Base-by-base conservation (phyloP, 2,888 invertebrate species). In the Entomobrya multifasciata region DNA sequence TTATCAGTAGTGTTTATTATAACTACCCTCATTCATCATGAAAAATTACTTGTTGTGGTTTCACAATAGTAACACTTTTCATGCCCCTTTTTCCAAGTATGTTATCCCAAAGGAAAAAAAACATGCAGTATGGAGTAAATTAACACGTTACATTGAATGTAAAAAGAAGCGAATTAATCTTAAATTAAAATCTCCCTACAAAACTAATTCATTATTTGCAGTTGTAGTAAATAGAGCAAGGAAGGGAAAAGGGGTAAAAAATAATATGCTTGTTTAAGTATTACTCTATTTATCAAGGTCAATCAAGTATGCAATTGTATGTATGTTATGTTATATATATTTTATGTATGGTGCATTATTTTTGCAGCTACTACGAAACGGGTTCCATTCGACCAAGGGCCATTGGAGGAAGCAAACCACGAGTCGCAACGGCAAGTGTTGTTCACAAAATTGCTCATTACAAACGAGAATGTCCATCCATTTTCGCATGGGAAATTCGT, bases 401-500 rank as follows among this genome's bases (percentile, higher is more conserved):
- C 91, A 99, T 99, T 93, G 98, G 99, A 88, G 99, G 99, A 88
- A 98, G 97, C 84, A 98, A 98, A 93, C 98, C 98, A 13, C 95
- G 98, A 91, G 98, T 98, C 86, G 98, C 98, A 88, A 98, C 98
- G 74, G 96, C 96, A 78, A 96, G 96, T 65, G 99, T 99, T 90
- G 98, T 98, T 90, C 95, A 95, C 93, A 98, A 97, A 94, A 98
- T 99, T 92, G 98, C 98, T 86, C 96, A 97, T 93, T 99, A 98
- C 95, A 99, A 99, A 94, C 94, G 98, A 76, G 98, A 99, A 93
- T 98, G 98, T 93, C 98, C 98, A 47, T 98, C 98, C 91, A 99
- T 99, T 93, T 99, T 99, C 94, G 98, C 99, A 70, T 99, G 99
- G 99, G 99, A 99, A 94, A 99, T 99, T 92, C 94, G 98, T 79